Conservation (phyloP, 2,888 invertebrate genomes). For the Idaea aversata region DNA sequence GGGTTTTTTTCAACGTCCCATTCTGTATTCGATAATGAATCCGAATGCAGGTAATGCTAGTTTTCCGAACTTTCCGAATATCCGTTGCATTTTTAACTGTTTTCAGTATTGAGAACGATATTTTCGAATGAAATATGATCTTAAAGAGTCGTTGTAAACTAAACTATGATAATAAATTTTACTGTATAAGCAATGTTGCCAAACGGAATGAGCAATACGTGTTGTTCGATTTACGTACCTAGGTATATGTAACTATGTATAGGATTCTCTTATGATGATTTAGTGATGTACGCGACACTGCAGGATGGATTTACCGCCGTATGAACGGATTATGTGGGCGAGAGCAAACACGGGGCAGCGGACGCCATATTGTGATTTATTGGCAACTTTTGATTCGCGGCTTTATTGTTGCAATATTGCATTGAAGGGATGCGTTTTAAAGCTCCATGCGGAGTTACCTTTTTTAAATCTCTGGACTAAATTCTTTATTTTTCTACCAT, state of each 20-base stretch:
- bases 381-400: slow-evolving; percentile 75
- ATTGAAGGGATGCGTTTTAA: slow-evolving; percentile 48
- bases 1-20: slow-evolving; percentile 57
- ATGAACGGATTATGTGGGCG: slow-evolving; percentile 80
- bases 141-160: slow-evolving; percentile 25
- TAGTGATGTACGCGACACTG: slow-evolving; percentile 71
- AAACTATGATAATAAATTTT: slow-evolving; percentile 16
- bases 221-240: slow-evolving; percentile 39
- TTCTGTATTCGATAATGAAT: slow-evolving; percentile 66
- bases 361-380: slow-evolving; percentile 77
- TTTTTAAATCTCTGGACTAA: not conserved
- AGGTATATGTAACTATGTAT: slow-evolving; percentile 30
- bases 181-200: slow-evolving; percentile 39
- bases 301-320: slow-evolving; percentile 78
- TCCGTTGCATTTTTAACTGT: slow-evolving; percentile 33
- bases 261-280: slow-evolving; percentile 79
- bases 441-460: slow-evolving; percentile 25
- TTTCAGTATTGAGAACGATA: slow-evolving; percentile 36
- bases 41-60: slow-evolving; percentile 55
- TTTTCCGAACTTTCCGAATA: slow-evolving; percentile 36
- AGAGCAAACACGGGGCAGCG: slow-evolving; percentile 78
- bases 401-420: slow-evolving; percentile 64
- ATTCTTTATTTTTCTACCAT: not conserved
- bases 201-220: slow-evolving; percentile 52
- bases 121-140: slow-evolving; percentile 34